phyloP scores from a whole-genome alignment of 2,113 vertebrate genomes.

The Lepus americanus region DNA sequence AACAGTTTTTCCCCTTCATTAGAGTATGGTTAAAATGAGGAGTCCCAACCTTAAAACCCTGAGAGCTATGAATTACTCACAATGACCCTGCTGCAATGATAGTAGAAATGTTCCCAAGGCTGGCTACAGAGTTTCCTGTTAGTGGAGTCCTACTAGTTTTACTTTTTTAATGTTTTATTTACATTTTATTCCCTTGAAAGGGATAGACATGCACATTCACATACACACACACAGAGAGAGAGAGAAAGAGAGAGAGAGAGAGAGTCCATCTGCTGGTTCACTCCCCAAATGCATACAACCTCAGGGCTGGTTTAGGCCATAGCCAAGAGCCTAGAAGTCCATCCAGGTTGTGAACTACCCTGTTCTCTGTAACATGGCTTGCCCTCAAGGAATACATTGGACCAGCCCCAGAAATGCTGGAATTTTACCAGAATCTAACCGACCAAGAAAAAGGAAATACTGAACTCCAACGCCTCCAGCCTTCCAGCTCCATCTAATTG shows the following conservation, averaged over 20 bases:
- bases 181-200: too few relatives aligned
- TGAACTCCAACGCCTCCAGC: neutral
- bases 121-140: neutral
- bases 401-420: neutral
- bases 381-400: neutral
- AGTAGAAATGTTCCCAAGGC: neutral
- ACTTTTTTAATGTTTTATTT: too few relatives aligned
- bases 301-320: too few relatives aligned
- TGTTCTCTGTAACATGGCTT: neutral
- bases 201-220: too few relatives aligned
- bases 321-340: too few relatives aligned
- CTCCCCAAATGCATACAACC: too few relatives aligned
- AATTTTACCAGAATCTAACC: neutral
- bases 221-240: too few relatives aligned
- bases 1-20: neutral
- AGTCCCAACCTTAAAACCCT: neutral
- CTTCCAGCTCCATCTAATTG: neutral
- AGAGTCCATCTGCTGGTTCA: too few relatives aligned
- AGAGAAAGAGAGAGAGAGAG: too few relatives aligned
- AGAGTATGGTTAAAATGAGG: conserved; percentile 23
- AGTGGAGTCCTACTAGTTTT: neutral
- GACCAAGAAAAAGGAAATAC: neutral
- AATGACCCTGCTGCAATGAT: neutral
- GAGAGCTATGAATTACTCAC: neutral
- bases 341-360: too few relatives aligned